Conservation (phyloP, 2,113 vertebrate species). For the Balaeniceps rex region DNA sequence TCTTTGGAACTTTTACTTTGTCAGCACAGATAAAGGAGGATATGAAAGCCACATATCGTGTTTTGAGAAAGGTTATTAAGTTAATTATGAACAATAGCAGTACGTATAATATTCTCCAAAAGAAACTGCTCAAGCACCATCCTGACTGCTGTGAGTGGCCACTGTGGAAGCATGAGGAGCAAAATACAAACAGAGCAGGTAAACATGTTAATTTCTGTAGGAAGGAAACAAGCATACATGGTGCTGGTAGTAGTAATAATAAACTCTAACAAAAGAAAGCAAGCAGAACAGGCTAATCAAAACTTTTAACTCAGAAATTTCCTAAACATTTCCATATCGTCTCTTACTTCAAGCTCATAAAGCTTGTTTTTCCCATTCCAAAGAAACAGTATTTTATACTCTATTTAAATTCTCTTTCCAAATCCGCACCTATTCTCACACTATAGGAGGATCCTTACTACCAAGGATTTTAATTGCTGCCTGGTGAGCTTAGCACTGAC, state of each 20-base stretch:
- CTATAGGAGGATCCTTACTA: background rate
- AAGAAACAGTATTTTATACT: background rate
- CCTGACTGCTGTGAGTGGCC: background rate
- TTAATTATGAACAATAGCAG: background rate
- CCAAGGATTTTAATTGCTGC: conserved; percentile 33
- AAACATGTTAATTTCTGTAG: background rate
- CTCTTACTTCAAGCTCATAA: background rate
- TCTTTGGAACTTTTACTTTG: background rate
- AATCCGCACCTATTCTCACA: background rate
- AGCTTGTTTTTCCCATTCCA: background rate
- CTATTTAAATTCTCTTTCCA: background rate
- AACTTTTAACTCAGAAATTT: background rate
- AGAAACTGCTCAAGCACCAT: background rate
- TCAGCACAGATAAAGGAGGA: background rate
- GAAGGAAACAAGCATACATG: background rate
- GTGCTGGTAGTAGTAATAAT: background rate
- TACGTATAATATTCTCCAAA: background rate
- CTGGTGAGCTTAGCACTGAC: background rate
- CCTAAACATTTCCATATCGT: background rate
- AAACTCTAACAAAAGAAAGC: background rate
- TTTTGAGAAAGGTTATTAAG: background rate
- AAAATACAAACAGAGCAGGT: background rate
- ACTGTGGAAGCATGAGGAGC: background rate
- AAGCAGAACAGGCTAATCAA: background rate
- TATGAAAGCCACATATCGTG: background rate